A percentile compares a stretch with the other conserved stretches of the same genome.
phyloP scores from a whole-genome alignment of 2,113 vertebrate species.

The Equus quagga region DNA sequence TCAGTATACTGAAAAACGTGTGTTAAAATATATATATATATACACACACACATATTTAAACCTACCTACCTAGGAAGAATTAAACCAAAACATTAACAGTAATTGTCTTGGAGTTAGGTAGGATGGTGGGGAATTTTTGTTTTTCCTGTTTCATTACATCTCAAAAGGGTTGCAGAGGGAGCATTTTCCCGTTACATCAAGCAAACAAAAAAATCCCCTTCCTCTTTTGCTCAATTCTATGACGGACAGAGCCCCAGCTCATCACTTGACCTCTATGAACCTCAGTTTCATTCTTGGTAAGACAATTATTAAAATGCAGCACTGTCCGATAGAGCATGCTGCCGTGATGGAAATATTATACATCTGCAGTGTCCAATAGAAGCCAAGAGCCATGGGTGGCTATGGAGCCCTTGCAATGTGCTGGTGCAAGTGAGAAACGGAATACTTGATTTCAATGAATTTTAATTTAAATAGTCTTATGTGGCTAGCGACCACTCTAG shows the following conservation, averaged over 20 bases:
- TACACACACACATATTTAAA: neutral
- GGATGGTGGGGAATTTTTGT: neutral
- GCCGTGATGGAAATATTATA: neutral
- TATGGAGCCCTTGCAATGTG: neutral
- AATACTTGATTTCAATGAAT: neutral
- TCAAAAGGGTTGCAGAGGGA: neutral
- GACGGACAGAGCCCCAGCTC: neutral
- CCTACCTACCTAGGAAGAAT: slow-evolving; percentile 17
- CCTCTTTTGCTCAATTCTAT: neutral
- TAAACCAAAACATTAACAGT: neutral
- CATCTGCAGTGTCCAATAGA: neutral
- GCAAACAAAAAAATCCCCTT: neutral
- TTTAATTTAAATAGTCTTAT: neutral
- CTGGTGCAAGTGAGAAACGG: neutral
- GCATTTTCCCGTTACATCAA: neutral
- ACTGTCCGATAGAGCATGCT: neutral
- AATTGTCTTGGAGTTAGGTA: neutral
- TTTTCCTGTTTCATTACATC: neutral
- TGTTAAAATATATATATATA: neutral
- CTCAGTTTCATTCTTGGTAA: neutral
- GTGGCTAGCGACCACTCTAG: neutral
- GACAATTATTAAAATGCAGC: neutral
- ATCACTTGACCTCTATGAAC: neutral
- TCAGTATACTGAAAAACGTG: neutral
- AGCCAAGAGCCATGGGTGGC: neutral